Base-by-base conservation (phyloP, 2,113 vertebrate species). In the Hypanus sabinus region DNA sequence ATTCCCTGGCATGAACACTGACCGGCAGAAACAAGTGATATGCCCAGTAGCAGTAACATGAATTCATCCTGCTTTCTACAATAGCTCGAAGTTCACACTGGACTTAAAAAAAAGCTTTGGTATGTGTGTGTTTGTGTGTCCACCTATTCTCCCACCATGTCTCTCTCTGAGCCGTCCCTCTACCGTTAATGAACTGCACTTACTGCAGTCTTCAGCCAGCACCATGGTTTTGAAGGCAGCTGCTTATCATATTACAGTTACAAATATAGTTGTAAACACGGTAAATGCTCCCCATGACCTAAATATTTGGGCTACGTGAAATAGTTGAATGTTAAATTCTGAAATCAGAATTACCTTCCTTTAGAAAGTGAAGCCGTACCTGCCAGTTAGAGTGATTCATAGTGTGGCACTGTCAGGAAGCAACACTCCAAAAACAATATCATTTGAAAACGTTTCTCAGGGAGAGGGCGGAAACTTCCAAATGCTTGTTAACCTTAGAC, bases 401-500 rank as follows among this genome's bases (percentile, higher is more conserved):
- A 27, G 3, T 38, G 10, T 16, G 68, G 9, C 22, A 55, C 73
- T 46, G 24, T 46, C 33, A 93, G 38, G 38, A 73, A 71, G 36
- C 62, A 91, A 57, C 55, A 57, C 46, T 27, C 36, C 33, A 87
- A 36, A 68, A 92, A 70, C 11, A 36, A 92, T 16, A 27, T 38
- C n/a, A 71, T 22, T 24, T 2, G 12, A 73, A 68, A 71, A 38
- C 73, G 55, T 92, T 22, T 30, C 22, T 73, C 18, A 30, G 24
- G 27, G 70, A 73, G 68, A 18, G 68, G 55, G 36, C 36, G 73
- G 68, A 73, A 73, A 4, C 33, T 55, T 46, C 68, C 65, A 73
- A 93, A 70, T 38, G 33, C 36, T 93, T 73, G 11, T 36, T 30
- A 93, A 92, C 90, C 90, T 71, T 38, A 93, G 73, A 38, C 36